phyloP scores from a whole-genome alignment of 2,797 vertebrate genomes.

The Chaetodon trifasciatus region DNA sequence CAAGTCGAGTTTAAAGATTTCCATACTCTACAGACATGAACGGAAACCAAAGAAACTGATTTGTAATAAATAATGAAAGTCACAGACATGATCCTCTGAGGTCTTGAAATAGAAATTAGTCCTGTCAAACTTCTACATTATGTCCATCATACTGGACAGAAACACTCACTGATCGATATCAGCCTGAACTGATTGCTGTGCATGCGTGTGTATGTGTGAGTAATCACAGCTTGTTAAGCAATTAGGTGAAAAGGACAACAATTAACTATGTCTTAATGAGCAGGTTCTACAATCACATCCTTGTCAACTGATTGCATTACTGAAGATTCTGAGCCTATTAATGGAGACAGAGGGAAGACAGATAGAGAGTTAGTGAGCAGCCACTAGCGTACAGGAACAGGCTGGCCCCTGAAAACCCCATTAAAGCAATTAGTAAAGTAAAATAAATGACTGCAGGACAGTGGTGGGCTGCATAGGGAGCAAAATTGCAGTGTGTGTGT shows the following conservation, averaged over 20 bases:
- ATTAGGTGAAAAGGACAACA: conserved; percentile 64
- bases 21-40: background rate
- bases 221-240: conserved; percentile 54
- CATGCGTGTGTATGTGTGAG: background rate
- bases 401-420: conserved; percentile 55
- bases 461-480: conserved; percentile 39
- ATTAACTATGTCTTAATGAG: conserved; percentile 70
- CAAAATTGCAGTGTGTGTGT: conserved; percentile 23
- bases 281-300: conserved; percentile 63
- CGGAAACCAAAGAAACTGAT: background rate
- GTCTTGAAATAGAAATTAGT: background rate
- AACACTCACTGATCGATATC: background rate
- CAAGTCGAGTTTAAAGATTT: no score
- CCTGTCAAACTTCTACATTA: background rate
- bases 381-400: conserved; percentile 59
- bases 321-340: conserved; percentile 62
- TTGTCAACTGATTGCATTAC: conserved; percentile 71
- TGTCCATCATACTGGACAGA: background rate
- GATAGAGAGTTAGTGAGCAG: conserved; percentile 52
- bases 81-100: background rate
- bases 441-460: conserved; percentile 73
- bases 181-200: background rate
- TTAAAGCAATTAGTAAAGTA: conserved; percentile 75
- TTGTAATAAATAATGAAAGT: background rate
- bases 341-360: conserved; percentile 56